Base-by-base conservation (phyloP, 2,888 invertebrate genomes). In the Xylota sylvarum region DNA sequence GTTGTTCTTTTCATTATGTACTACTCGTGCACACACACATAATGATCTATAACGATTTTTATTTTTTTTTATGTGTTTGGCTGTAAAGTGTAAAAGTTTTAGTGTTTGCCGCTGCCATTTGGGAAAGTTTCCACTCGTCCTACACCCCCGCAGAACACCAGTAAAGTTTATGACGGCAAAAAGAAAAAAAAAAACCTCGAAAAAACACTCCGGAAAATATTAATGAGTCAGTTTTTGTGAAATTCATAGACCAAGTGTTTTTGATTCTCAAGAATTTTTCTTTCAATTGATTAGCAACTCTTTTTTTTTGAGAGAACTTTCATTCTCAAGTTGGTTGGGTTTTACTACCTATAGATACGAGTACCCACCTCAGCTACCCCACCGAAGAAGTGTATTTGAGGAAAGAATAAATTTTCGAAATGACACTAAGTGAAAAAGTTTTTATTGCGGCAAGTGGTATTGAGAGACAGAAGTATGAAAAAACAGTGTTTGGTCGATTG, bases 381-480 rank as follows among this genome's bases (percentile, higher is more conserved):
- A 23, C 17, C 2, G 23, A 23, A 43, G 12, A 35, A 14, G 27
- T 23, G 55, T 1, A 14, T n/a, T n/a, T 6, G 14, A 40, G 19
- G 23, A 64, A 70, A 35, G 23, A 50, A 70, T 46, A 76, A 80
- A 81, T 65, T 65, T 35, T 58, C 30, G 60, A 73, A 81, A 81
- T 85, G 85, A 81, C 85, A 85, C 81, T 85, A 77, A 85, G 81
- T 85, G 76, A 81, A 81, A 81, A 85, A 85, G 81, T 85, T 85
- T 85, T 67, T 78, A 77, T 60, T 73, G 81, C 81, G 52, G 64
- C 85, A 76, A 85, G 72, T 80, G 76, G 76, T 55, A 62, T 60
- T 76, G 70, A 81, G 67, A 85, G 81, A 76, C 81, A 76, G 52
- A 85, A 37, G 37, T 2, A 23, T 23, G n/a, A n/a, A n/a, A 37